Evolutionary conservation across 2,113 vertebrate species (phyloP).

Genomic region (western clawed frog (Xenopus tropicalis)): UCB_Xtro_10.0 CM004446.2:97692501-97693000

Average conservation of each 20-base stretch:
- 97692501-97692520: no score
- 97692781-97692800: conserved; percentile 96
- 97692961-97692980: no score
- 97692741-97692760: neutral
- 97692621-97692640: no score
- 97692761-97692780: conserved; percentile 82
- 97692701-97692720: neutral
- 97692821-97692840: conserved; percentile 83
- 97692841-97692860: conserved; percentile 82
- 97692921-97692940: conserved; percentile 56
- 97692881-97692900: conserved; percentile 92
- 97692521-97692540: no score
- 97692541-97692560: neutral
- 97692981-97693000: no score
- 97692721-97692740: neutral
- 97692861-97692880: conserved; percentile 99
- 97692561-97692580: neutral
- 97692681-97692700: conserved; percentile 2
- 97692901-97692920: conserved; percentile 98
- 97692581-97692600: no score
- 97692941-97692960: no score
- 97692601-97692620: no score
- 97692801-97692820: conserved; percentile 92
- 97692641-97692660: no score
- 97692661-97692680: no score